Evolutionary conservation across 1,140 invertebrate species (phyloP).

Genomic region (Drosophila miranda): DNA sequence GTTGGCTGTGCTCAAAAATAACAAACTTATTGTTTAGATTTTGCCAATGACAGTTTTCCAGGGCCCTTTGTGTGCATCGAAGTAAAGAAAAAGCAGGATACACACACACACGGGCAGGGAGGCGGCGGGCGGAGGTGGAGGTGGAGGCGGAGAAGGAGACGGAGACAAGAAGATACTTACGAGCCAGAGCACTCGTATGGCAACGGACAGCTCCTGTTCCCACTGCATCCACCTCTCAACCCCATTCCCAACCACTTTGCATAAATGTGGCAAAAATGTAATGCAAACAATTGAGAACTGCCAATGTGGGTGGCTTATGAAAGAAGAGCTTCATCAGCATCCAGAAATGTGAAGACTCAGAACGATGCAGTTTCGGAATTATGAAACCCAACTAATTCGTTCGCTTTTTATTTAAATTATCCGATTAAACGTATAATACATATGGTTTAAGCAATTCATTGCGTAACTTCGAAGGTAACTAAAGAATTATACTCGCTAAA

Average conservation of each 20-base stretch:
- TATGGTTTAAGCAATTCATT: too few relatives aligned
- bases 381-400: too few relatives aligned
- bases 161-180: slow-evolving; percentile 25
- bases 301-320: slow-evolving; percentile 15
- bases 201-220: slow-evolving; percentile 33
- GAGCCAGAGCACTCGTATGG: slow-evolving; percentile 29
- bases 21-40: slow-evolving; percentile 80
- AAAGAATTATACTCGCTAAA: too few relatives aligned
- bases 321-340: slow-evolving; percentile 9
- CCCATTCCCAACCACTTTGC: slow-evolving; percentile 4
- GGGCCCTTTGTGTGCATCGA: slow-evolving; percentile 64
- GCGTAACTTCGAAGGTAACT: too few relatives aligned
- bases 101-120: slow-evolving; percentile 38
- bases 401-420: too few relatives aligned
- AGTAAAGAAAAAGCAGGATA: slow-evolving; percentile 70
- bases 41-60: slow-evolving; percentile 71
- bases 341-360: neutral
- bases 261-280: slow-evolving; percentile 62
- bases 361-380: too few relatives aligned
- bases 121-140: neutral
- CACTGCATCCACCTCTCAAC: neutral
- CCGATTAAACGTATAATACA: too few relatives aligned
- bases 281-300: slow-evolving; percentile 40
- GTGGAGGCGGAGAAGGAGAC: neutral
- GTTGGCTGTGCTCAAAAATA: slow-evolving; percentile 69